phyloP scores from a whole-genome alignment of 2,113 vertebrate species.

The Leptosomus discolor region DNA sequence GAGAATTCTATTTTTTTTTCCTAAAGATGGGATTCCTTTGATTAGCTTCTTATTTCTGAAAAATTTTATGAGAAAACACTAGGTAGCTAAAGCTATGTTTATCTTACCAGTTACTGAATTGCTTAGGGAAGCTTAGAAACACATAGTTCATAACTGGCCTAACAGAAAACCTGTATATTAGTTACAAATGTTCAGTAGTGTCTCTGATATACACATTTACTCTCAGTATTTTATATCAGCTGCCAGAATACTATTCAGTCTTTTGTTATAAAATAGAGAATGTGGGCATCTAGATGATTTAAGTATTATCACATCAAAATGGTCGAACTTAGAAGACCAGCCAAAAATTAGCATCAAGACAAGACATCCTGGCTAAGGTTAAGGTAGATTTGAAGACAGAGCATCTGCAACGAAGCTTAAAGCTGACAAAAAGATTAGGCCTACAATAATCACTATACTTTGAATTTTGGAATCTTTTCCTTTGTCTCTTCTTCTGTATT shows the following conservation, averaged over 20 bases:
- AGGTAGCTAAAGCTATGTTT: not conserved
- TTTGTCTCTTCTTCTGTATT: not conserved
- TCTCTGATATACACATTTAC: not conserved
- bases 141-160: not conserved
- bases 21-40: not conserved
- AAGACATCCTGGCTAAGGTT: not conserved
- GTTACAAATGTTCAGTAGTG: not conserved
- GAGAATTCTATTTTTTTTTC: not conserved
- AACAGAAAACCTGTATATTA: not conserved
- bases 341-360: not conserved
- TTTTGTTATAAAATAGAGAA: not conserved
- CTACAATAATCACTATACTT: not conserved
- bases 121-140: not conserved
- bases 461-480: not conserved
- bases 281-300: not conserved
- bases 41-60: not conserved
- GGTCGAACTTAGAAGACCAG: not conserved
- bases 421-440: not conserved
- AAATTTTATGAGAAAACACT: not conserved
- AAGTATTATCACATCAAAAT: not conserved
- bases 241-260: not conserved
- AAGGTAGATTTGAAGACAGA: not conserved
- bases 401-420: not conserved
- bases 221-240: not conserved
- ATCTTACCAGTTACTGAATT: not conserved